Evolutionary conservation across 2,888 invertebrate species (phyloP), one percentile per base, ranked within the genome.

Genomic region (Gerosis bhagava): DNA sequence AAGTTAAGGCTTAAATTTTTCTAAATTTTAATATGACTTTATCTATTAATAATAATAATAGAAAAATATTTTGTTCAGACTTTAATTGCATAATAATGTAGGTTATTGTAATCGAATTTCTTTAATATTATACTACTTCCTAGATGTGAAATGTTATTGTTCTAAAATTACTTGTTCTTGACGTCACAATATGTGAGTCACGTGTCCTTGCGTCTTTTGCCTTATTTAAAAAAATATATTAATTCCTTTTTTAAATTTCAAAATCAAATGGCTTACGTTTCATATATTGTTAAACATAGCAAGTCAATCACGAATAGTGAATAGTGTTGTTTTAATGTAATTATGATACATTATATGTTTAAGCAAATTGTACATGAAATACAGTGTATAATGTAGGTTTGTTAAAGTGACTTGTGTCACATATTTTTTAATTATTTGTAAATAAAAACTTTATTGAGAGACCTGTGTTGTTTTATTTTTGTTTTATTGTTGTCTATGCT

Each of bases 351-450:
- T 36, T 26, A 22, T 31, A 28, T 5, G 15, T 31, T 7, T 31
- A 13, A 19, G 24, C 12, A 45, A 45, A 29, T 36, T n/a, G n/a
- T n/a, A n/a, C n/a, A 46, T 32, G 12, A 19, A 25, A 46, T 40
- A 48, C 42, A 15, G n/a, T n/a, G n/a, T n/a, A n/a, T n/a, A n/a
- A 49, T 51, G 51, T 60, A 62, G 57, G 53, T 57, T 62, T 63
- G 63, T 63, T 63, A 61, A 51, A 55, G 63, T 62, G 63, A 56
- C 61, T 11, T 52, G 54, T 40, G 60, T 59, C 60, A 57, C 61
- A 49, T 56, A 56, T 59, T 63, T 63, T 62, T 59, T 65, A 60
- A 61, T 64, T 60, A 65, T 65, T 65, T 63, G 63, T 65, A 65
- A 62, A 65, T 63, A 63, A 65, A 63, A 65, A 56, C 56, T 60